phyloP scores from a whole-genome alignment of 2,797 vertebrate species.

The Champsocephalus gunnari region DNA sequence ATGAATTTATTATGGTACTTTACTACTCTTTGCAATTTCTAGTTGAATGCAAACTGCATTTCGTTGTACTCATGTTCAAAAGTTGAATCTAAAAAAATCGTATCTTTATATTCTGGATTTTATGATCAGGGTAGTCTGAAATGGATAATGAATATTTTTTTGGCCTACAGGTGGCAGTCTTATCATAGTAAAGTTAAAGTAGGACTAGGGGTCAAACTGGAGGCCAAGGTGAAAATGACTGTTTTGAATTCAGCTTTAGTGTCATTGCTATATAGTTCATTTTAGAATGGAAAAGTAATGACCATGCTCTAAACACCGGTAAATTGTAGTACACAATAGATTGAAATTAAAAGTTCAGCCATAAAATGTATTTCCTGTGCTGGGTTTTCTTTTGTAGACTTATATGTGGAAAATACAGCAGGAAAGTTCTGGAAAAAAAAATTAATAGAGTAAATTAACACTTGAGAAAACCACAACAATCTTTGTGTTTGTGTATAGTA shows the following conservation, averaged over 20 bases:
- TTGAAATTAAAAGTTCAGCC: neutral
- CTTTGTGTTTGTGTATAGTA: neutral
- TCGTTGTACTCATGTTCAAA: no score
- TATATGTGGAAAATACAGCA: neutral
- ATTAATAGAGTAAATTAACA: neutral
- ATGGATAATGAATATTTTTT: neutral
- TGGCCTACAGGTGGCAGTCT: slow-evolving; percentile 75
- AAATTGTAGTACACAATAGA: neutral
- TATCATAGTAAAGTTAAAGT: slow-evolving; percentile 26
- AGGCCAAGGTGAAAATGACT: slow-evolving; percentile 24
- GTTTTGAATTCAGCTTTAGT: neutral
- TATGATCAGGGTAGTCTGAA: neutral
- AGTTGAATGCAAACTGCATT: no score
- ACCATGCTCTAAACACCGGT: neutral
- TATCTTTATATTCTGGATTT: neutral
- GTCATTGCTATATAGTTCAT: neutral
- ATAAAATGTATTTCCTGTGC: neutral
- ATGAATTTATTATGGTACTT: no score
- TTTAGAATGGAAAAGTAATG: neutral
- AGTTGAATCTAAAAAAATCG: no score
- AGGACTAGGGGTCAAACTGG: slow-evolving; percentile 35
- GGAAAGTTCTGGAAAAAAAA: neutral
- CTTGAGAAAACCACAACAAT: neutral
- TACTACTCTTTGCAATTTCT: no score
- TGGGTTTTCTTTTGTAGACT: neutral